Percentiles rank a stretch among this genome's conserved stretches.
Evolutionary conservation across 2,113 vertebrate species (phyloP).

Genomic region (Periophthalmus modestus): DNA sequence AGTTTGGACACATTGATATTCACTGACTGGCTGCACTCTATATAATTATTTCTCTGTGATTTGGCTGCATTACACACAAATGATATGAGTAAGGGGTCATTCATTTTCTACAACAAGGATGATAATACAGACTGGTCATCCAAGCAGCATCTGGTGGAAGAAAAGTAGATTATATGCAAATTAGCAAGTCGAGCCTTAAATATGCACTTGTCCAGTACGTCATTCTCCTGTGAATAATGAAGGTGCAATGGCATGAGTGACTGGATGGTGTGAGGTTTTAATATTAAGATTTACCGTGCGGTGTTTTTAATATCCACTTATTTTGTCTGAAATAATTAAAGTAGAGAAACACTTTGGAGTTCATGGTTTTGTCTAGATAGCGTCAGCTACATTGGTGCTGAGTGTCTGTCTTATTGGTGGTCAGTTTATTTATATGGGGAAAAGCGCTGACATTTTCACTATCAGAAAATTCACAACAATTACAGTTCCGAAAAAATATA

Average conservation of each 20-base stretch:
- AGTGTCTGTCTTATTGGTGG: not conserved
- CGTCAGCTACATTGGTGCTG: not conserved
- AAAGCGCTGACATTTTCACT: not conserved
- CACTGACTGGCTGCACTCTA: conserved; percentile 43
- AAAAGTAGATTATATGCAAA: not conserved
- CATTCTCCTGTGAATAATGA: not conserved
- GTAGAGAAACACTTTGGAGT: not conserved
- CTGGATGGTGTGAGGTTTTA: not conserved
- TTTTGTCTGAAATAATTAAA: not conserved
- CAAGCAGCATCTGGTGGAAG: not conserved
- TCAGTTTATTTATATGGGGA: not conserved
- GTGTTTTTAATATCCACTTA: not conserved
- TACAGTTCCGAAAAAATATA: not conserved
- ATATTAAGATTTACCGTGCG: not conserved
- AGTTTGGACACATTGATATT: conserved; percentile 21
- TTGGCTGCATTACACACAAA: conserved; percentile 22
- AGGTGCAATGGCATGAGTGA: not conserved
- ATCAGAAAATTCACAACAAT: not conserved
- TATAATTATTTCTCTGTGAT: conserved; percentile 20
- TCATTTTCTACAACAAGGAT: conserved; percentile 28
- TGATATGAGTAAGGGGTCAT: conserved; percentile 14
- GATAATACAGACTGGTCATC: conserved; percentile 20
- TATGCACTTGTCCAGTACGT: not conserved
- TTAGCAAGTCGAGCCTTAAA: not conserved
- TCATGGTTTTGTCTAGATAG: not conserved